Percentiles rank a stretch among this genome's conserved stretches.
These are phyloP conservation scores for Phylloscopus trochiloides DNA, from an alignment of 2,113 vertebrate species.

Conservation along the genomic window DNA sequence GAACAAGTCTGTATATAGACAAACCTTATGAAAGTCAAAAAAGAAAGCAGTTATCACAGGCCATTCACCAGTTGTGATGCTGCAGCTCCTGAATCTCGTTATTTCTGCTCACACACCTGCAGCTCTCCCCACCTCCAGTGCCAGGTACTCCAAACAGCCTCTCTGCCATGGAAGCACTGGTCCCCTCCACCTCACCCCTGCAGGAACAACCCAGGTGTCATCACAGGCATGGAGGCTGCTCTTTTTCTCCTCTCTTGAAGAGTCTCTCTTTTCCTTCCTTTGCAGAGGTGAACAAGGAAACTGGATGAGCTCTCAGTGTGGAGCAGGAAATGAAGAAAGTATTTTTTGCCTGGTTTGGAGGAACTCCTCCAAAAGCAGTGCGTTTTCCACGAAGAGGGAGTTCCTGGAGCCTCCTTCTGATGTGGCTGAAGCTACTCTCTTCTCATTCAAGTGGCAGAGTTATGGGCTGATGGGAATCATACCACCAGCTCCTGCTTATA, in stretches of 20 bases:
- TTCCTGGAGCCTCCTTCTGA: background rate
- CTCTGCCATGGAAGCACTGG: fast-evolving
- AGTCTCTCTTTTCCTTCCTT: background rate
- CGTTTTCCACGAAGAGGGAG: background rate
- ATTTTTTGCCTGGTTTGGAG: background rate
- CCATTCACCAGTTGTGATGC: background rate
- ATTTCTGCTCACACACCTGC: background rate
- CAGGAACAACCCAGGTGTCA: background rate
- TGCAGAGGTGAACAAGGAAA: background rate
- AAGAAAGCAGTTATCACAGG: background rate
- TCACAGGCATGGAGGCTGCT: background rate
- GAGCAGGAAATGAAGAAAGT: background rate
- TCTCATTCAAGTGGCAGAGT: background rate
- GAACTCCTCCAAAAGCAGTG: background rate
- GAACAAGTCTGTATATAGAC: background rate
- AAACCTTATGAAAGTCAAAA: background rate
- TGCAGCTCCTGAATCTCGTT: background rate
- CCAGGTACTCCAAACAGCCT: fast-evolving
- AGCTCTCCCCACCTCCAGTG: too few species aligned
- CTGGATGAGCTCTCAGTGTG: background rate
- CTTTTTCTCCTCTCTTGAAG: background rate
- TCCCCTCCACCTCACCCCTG: background rate
- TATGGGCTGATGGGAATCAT: background rate
- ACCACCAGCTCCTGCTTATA: background rate
- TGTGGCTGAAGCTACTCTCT: background rate